Base-by-base conservation (phyloP, 2,797 vertebrate genomes). In the Chaunax sp. region DNA sequence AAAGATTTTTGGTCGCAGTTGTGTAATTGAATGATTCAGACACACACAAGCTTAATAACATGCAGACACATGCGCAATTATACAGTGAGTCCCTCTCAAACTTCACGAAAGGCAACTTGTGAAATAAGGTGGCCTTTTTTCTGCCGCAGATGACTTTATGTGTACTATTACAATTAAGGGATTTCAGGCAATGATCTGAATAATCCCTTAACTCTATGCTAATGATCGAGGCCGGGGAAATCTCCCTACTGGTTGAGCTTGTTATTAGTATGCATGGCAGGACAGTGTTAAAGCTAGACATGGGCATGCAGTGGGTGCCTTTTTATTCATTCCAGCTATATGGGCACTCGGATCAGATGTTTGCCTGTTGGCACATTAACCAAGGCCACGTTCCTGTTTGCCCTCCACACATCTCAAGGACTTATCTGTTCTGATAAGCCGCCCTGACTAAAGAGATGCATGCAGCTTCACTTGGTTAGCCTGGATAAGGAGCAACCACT, bases 141-240 rank as follows among this genome's bases (percentile, higher is more conserved):
- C 38, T 46, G 64, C 76, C 64, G 56, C 55, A 65, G 80, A 89
- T 73, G 72, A 69, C 58, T 87, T 89, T 89, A 84, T 77, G 86
- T 87, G 73, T 87, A 90, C 89, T 91, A 80, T 93, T 91, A 90
- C 90, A 91, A 92, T 93, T 89, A 92, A 84, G 83, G 90, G 89
- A 93, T 93, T 92, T 82, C 64, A 69, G 80, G 69, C 81, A 83
- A 71, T 69, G 80, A 90, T 92, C 87, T 82, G 70, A 88, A 84
- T 94, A 92, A 94, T 93, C 90, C 88, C 38, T 73, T 58, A 68
- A 82, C 77, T 22, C 78, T 88, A 87, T 90, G 87, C 81, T 87
- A 91, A 91, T 90, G 72, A 86, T 72, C 7, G 57, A 58, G 77
- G 58, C 78, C 72, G 37, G 58, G 67, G 62, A 59, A 74, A 75